These are phyloP conservation scores for Lophotis ruficrista DNA, from an alignment of 2,113 vertebrate species.

Conservation along the genomic window DNA sequence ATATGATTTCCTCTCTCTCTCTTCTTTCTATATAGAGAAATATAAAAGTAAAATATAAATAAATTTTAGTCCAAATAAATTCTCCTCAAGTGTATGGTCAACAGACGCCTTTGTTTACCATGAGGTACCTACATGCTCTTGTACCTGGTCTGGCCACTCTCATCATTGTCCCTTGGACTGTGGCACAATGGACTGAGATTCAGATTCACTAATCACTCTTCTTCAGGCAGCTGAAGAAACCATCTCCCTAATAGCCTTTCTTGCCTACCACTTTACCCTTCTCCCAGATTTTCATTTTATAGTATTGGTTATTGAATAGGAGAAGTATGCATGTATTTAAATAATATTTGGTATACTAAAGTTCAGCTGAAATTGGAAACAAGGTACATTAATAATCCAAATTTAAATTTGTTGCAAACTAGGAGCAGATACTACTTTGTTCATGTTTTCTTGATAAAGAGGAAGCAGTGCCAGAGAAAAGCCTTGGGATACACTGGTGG, in stretches of 20 bases:
- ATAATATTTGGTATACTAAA: neutral
- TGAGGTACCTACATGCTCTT: neutral
- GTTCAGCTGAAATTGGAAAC: neutral
- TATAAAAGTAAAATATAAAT: neutral
- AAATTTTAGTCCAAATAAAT: neutral
- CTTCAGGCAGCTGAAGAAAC: neutral
- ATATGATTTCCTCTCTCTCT: neutral
- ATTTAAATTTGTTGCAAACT: neutral
- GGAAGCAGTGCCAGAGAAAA: neutral
- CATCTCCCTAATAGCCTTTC: neutral
- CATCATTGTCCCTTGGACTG: neutral
- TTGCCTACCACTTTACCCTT: neutral
- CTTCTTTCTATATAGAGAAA: neutral
- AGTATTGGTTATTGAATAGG: neutral
- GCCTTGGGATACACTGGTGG: neutral
- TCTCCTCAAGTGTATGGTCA: neutral
- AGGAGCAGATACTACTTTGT: neutral
- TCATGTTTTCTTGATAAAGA: neutral
- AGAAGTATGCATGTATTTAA: neutral
- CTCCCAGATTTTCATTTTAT: neutral
- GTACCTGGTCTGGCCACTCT: neutral
- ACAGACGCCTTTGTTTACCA: neutral
- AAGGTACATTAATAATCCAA: neutral
- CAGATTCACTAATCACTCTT: neutral
- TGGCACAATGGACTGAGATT: neutral